Evolutionary conservation across 2,888 invertebrate genomes (phyloP).

Genomic region (Fissipunctia ypsillon): DNA sequence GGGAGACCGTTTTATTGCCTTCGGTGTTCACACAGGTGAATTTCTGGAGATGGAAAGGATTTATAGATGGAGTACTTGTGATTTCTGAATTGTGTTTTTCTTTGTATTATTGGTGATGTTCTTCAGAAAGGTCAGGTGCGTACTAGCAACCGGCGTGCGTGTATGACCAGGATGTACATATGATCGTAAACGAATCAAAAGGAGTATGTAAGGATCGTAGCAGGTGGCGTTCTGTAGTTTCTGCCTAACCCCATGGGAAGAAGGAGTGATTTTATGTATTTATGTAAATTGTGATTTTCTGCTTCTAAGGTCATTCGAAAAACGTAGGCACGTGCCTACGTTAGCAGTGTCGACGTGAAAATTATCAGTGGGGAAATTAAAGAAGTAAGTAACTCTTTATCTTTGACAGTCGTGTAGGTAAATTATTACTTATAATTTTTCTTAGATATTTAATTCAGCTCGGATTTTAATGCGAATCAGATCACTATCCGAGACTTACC

Average conservation of each 20-base stretch:
- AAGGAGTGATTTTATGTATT: not conserved
- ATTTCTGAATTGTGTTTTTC: not conserved
- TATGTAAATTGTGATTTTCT: not conserved
- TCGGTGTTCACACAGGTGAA: slow-evolving; percentile 33
- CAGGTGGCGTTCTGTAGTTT: not conserved
- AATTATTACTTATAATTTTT: not conserved
- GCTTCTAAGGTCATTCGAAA: not conserved
- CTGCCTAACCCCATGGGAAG: not conserved
- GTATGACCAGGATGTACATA: not conserved
- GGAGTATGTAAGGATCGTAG: not conserved
- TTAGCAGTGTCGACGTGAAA: not conserved
- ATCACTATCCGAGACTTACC: not conserved
- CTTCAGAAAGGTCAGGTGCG: not conserved
- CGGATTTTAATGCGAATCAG: not conserved
- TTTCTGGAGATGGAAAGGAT: slow-evolving; percentile 11
- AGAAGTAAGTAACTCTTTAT: not conserved
- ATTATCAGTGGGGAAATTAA: too few species aligned
- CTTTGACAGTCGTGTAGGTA: not conserved
- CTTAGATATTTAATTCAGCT: not conserved
- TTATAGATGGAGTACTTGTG: not conserved
- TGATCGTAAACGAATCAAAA: too few species aligned
- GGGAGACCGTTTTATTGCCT: slow-evolving; percentile 47
- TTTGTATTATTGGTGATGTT: not conserved
- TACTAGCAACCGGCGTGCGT: not conserved
- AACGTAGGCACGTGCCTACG: too few species aligned